Evolutionary conservation across 1,140 invertebrate genomes (phyloP).

Genomic region (Acromyrmex echinatior): DNA sequence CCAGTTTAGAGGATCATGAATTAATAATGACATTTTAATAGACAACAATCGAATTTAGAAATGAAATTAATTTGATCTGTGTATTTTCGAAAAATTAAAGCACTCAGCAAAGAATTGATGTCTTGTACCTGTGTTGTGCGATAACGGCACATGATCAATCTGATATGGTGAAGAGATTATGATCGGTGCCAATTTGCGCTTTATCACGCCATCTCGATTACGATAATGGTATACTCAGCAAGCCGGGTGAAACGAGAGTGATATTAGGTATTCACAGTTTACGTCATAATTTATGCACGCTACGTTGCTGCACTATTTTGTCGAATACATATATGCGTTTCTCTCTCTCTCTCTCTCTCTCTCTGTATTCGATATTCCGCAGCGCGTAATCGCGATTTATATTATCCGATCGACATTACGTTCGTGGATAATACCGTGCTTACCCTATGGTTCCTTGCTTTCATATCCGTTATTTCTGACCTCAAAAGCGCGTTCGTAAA

Average conservation of each 20-base stretch:
- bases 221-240: conserved; percentile 69
- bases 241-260: conserved; percentile 53
- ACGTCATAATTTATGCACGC: conserved; percentile 61
- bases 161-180: conserved; percentile 76
- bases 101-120: conserved; percentile 72
- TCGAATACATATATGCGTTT: not conserved
- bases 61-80: conserved; percentile 70
- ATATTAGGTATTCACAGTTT: conserved; percentile 57
- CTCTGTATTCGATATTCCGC: conserved; percentile 45
- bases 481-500: conserved; percentile 62
- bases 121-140: not conserved
- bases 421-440: conserved; percentile 62
- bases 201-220: conserved; percentile 77
- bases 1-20: not conserved
- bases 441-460: conserved; percentile 58
- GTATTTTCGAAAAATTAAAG: conserved; percentile 70
- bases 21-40: conserved; percentile 31
- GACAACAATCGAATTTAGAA: conserved; percentile 31
- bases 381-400: conserved; percentile 65
- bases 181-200: conserved; percentile 79
- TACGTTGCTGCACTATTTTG: conserved; percentile 33
- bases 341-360: not conserved
- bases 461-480: conserved; percentile 62
- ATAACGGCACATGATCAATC: conserved; percentile 75
- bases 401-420: conserved; percentile 64